Evolutionary conservation across 2,113 vertebrate genomes (phyloP), one percentile per base, ranked within the genome.

Genomic region (Fulmarus glacialis): DNA sequence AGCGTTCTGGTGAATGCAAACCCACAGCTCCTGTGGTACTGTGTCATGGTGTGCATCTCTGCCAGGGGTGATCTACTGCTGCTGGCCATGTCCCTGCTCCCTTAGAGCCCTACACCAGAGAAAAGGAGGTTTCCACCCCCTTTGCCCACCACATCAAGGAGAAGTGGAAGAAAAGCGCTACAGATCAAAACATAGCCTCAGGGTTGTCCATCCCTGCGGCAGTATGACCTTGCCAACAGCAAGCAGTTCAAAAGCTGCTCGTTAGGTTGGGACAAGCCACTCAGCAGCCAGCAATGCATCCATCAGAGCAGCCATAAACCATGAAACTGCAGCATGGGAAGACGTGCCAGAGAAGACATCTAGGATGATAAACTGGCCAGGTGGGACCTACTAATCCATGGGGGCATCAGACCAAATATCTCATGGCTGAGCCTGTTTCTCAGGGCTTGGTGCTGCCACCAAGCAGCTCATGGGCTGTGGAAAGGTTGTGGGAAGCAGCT

Each of bases 1-100:
- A 59, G 71, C 0, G 0, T 34, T 18, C 48, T n/a, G 14, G 12
- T 43, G 59, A 78, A 27, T 11, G 45, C 64, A 79, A 52, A 74
- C 17, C 26, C 43, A n/a, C 30, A 26, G 70, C 11, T 82, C 34
- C 36, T 62, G 73, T 1, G 3, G 23, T 32, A 22, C 42, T 21
- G 6, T 52, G 34, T 40, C 74, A 22, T 11, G 26, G 22, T 53
- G 43, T 59, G 13, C 2, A 1, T 58, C 71, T 63, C 42, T 90
- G 60, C 24, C 27, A 29, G 34, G 15, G 50, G 17, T 24, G 24
- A 87, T 14, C 32, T 42, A n/a, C 45, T 82, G 83, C 38, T 58
- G 38, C 56, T 80, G 66, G 47, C 42, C 5, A 4, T 14, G 21
- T 38, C 40, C 29, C 48, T 32, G 56, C 58, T 80, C 12, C 52